Percentiles rank a stretch among this genome's conserved stretches.
Evolutionary conservation across 2,113 vertebrate species (phyloP).

Genomic region (Cervus canadensis): DNA sequence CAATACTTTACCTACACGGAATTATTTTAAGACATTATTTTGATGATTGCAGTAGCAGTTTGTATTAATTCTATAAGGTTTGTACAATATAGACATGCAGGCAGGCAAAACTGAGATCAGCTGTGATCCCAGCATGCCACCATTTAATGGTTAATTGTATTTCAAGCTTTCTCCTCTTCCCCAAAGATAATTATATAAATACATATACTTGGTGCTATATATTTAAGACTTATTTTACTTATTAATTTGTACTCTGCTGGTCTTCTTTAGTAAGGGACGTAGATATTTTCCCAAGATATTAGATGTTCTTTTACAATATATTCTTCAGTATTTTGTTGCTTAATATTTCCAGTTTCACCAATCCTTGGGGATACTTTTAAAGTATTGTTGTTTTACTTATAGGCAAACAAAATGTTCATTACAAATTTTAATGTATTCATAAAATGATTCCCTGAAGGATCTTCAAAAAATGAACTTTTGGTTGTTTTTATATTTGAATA

Average conservation of each 20-base stretch:
- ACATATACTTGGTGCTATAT: background rate
- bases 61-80: background rate
- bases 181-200: background rate
- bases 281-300: background rate
- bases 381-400: slow-evolving; percentile 4
- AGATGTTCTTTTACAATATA: background rate
- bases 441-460: background rate
- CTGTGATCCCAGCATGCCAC: background rate
- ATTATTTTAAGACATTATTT: background rate
- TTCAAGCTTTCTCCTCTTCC: background rate
- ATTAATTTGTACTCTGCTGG: background rate
- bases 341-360: background rate
- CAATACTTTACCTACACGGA: background rate
- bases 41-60: background rate
- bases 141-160: background rate
- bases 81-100: background rate
- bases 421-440: slow-evolving; percentile 39
- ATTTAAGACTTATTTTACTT: background rate
- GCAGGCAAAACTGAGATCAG: background rate
- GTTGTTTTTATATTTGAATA: background rate
- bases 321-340: background rate
- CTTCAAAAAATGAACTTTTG: background rate
- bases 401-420: background rate
- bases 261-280: background rate
- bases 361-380: background rate